Percentiles rank a stretch among this genome's conserved stretches.
phyloP scores from a whole-genome alignment of 2,888 invertebrate genomes.

The Nymphalis urticae region DNA sequence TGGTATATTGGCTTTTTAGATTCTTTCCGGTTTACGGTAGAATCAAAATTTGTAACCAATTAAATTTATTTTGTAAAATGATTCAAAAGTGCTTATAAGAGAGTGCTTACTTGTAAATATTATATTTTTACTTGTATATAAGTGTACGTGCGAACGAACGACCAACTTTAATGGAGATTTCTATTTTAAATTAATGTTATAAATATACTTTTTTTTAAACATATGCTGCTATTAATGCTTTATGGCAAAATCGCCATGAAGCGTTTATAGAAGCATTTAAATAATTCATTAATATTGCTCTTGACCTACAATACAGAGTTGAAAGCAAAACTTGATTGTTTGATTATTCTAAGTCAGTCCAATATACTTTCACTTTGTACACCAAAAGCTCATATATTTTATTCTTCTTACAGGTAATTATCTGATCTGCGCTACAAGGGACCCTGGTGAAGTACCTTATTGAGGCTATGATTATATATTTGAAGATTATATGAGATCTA shows the following conservation, averaged over 20 bases:
- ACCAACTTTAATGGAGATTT: too few relatives aligned
- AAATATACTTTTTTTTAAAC: not conserved
- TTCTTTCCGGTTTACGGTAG: too few relatives aligned
- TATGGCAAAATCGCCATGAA: not conserved
- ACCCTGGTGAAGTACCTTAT: not conserved
- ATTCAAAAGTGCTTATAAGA: too few relatives aligned
- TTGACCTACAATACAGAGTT: slow-evolving; percentile 26
- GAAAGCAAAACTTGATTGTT: slow-evolving; percentile 19
- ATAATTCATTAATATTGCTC: slow-evolving; percentile 19
- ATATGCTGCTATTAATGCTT: not conserved
- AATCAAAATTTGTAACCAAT: too few relatives aligned
- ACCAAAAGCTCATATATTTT: not conserved
- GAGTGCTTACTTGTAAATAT: too few relatives aligned
- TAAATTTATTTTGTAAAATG: too few relatives aligned
- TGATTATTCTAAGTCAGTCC: not conserved
- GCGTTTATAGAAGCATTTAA: too few relatives aligned
- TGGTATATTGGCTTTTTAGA: too few relatives aligned
- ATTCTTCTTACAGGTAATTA: not conserved
- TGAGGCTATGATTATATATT: too few relatives aligned
- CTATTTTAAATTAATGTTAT: not conserved
- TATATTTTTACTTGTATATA: too few relatives aligned
- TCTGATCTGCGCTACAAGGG: not conserved
- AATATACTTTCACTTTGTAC: slow-evolving; percentile 2
- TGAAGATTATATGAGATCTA: not conserved
- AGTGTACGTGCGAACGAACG: too few relatives aligned